Conservation (phyloP, 2,888 invertebrate species). For the Nomada ruficornis region DNA sequence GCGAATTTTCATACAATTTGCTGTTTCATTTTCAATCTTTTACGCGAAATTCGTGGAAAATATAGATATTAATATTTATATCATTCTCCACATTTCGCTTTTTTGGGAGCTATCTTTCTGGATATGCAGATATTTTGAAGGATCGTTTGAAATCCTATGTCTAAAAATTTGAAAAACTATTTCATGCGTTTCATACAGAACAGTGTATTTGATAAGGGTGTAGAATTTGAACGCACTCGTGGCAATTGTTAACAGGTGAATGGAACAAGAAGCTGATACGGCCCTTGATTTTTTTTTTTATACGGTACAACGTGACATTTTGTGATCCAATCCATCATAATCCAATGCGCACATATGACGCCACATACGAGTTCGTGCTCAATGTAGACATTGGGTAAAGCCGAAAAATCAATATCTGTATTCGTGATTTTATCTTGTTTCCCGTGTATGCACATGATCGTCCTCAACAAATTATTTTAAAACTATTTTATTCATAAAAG, state of each 20-base stretch:
- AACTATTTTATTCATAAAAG: neutral
- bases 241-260: conserved; percentile 13
- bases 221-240: neutral
- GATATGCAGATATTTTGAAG: neutral
- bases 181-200: neutral
- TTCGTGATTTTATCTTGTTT: neutral
- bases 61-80: neutral
- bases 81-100: neutral
- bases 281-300: conserved; percentile 5
- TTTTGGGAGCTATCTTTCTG: neutral
- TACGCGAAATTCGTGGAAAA: too few relatives aligned
- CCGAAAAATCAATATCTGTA: conserved; percentile 17
- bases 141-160: neutral
- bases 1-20: neutral
- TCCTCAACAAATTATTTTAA: neutral
- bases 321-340: conserved; percentile 26
- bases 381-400: conserved; percentile 1
- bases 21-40: too few relatives aligned
- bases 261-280: conserved; percentile 15
- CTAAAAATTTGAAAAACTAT: conserved; percentile 3
- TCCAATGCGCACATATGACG: neutral
- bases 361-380: neutral
- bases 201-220: neutral
- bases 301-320: conserved; percentile 6
- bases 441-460: neutral